Evolutionary conservation across 1,140 invertebrate genomes (phyloP).

Genomic region (Physella acuta): DNA sequence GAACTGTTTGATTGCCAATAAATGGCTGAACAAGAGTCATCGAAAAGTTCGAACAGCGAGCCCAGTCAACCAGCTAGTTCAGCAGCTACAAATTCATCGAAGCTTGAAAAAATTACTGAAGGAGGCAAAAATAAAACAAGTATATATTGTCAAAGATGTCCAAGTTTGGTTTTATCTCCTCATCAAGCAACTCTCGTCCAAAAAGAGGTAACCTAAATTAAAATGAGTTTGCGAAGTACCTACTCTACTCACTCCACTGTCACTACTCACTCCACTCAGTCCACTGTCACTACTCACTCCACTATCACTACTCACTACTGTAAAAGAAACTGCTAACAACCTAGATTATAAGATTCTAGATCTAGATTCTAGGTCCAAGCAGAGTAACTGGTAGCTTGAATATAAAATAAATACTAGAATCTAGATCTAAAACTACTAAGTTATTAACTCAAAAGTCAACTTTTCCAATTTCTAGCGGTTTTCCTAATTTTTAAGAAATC

Average conservation of each 20-base stretch:
- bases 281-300: background rate
- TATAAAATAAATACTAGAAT: too few species aligned
- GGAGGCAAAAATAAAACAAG: constrained; percentile 42
- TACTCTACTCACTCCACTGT: background rate
- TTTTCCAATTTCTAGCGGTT: background rate
- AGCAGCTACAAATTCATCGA: background rate
- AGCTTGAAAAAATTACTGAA: background rate
- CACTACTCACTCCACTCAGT: background rate
- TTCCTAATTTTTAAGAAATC: background rate
- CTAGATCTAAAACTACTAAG: too few species aligned
- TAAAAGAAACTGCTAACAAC: too few species aligned
- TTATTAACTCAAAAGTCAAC: background rate
- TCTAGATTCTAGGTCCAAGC: background rate
- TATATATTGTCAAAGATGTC: constrained; percentile 46
- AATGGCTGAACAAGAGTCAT: constrained; percentile 4
- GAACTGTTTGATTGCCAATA: too few species aligned
- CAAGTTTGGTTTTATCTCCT: constrained; percentile 41
- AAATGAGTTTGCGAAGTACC: background rate
- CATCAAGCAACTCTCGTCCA: constrained; percentile 36
- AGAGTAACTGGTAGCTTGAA: background rate
- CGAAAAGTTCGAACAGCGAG: background rate
- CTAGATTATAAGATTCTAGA: background rate
- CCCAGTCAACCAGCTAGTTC: too few species aligned
- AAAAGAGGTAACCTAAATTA: constrained; percentile 38
- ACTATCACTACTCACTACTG: too few species aligned